Base-by-base conservation (phyloP, 2,888 invertebrate genomes). In the Dorcus parallelipipedus region DNA sequence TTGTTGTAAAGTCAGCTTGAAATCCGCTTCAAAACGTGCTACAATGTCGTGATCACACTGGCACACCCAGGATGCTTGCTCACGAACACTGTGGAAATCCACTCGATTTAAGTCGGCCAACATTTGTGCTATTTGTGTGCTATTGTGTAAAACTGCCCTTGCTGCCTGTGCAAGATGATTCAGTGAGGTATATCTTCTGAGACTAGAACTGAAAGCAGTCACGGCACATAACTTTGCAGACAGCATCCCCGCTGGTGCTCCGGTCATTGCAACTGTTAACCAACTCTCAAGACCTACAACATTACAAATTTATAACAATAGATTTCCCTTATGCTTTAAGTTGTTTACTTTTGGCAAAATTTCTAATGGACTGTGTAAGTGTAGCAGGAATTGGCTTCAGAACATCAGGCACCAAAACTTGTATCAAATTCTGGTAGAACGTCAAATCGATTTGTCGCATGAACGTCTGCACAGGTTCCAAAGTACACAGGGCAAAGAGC, bases 51-150 rank as follows among this genome's bases (percentile, higher is more conserved):
- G 89, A 71, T 93, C 93, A 80, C 97, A 98, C 71, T 95, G 93
- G 76, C 97, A 98, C 7, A 98, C 97, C 97, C 97, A 98, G 0
- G 95, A 93, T 1, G 97, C 97, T 83, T 95, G 86, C 70, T 83
- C 82, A 71, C 94, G 95, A 9, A 99, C 96, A 81, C 97, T 96
- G 74, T 94, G 91, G 81, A 99, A 97, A 81, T 99, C 98, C 43
- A 99, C 97, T 66, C 97, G 89, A 81, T 95, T 97, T 68, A 99
- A 84, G 81, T 99, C 98, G 23, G 92, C 87, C 63, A 96, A 81
- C 98, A 99, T 99, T 84, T 97, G 94, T 68, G 89, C 88, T 72
- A 97, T 96, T 83, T 97, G 97, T 67, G 90, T 88, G 66, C 91
- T 89, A 80, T 97, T 98, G 79, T 95, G 93, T 65, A 98, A 85